A percentile compares a stretch with the other conserved stretches of the same genome.
These are phyloP conservation scores for Limnephilus rhombicus DNA, from an alignment of 2,888 invertebrate genomes.

Conservation along the genomic window DNA sequence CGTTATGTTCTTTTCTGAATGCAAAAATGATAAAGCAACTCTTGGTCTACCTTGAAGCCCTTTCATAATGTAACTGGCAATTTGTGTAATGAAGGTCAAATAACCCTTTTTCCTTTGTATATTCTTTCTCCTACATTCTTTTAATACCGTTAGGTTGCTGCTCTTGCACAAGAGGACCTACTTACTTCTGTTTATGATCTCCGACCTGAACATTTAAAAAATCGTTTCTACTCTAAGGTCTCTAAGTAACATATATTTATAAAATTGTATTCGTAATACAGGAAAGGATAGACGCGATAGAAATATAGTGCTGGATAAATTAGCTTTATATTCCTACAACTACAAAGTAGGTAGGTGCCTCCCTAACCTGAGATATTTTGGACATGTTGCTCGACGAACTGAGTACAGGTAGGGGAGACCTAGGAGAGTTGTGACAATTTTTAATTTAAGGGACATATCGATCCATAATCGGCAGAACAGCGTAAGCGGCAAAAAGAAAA, in stretches of 20 bases:
- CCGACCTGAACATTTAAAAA: not conserved
- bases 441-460: no score
- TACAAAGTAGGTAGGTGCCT: no score
- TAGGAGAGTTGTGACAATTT: no score
- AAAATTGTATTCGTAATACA: no score
- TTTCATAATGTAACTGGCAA: not conserved
- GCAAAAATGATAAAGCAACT: not conserved
- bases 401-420: no score
- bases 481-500: no score
- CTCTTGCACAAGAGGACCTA: not conserved
- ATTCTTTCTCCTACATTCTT: not conserved
- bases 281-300: no score
- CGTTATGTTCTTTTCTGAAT: not conserved
- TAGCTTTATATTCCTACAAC: no score
- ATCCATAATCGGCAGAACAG: no score
- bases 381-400: no score
- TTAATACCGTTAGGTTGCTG: not conserved
- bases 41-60: not conserved
- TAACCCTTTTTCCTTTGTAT: constrained; percentile 2
- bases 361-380: no score
- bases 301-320: no score
- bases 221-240: not conserved
- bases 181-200: not conserved
- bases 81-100: not conserved
- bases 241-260: not conserved